phyloP scores from a whole-genome alignment of 2,113 vertebrate species.

The Peromyscus leucopus region DNA sequence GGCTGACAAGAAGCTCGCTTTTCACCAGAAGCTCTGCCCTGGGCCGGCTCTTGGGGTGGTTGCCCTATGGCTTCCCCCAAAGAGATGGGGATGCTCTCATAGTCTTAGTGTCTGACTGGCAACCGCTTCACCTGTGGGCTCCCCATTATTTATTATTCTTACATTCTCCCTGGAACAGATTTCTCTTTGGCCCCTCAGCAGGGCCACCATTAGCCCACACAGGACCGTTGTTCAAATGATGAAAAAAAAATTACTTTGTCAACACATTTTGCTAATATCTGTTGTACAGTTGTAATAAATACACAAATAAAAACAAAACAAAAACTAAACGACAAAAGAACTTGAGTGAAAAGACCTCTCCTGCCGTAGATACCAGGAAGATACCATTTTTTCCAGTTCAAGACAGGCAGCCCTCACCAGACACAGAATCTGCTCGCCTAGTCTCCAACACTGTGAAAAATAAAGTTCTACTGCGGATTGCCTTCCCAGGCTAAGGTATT shows the following conservation, averaged over 20 bases:
- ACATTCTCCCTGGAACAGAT: neutral
- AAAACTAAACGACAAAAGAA: neutral
- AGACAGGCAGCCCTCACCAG: neutral
- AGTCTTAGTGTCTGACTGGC: too few species aligned
- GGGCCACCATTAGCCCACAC: neutral
- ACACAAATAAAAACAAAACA: neutral
- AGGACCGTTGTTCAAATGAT: neutral
- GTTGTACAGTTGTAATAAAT: slow-evolving; percentile 41
- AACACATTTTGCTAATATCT: slow-evolving; percentile 67
- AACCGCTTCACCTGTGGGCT: too few species aligned
- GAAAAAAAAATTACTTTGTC: neutral
- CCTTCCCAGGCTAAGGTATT: neutral
- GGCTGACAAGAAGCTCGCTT: too few species aligned
- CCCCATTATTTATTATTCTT: neutral
- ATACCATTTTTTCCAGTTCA: neutral
- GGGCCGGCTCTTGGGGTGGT: neutral
- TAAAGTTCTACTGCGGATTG: neutral
- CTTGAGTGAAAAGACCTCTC: neutral
- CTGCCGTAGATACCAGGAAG: neutral
- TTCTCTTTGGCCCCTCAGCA: slow-evolving; percentile 29
- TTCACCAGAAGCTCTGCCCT: neutral
- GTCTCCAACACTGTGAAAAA: neutral
- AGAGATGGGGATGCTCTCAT: too few species aligned
- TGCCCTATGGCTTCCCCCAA: neutral
- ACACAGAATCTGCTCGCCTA: neutral